phyloP scores from a whole-genome alignment of 2,888 invertebrate genomes.

The Aproaerema taeniolella region DNA sequence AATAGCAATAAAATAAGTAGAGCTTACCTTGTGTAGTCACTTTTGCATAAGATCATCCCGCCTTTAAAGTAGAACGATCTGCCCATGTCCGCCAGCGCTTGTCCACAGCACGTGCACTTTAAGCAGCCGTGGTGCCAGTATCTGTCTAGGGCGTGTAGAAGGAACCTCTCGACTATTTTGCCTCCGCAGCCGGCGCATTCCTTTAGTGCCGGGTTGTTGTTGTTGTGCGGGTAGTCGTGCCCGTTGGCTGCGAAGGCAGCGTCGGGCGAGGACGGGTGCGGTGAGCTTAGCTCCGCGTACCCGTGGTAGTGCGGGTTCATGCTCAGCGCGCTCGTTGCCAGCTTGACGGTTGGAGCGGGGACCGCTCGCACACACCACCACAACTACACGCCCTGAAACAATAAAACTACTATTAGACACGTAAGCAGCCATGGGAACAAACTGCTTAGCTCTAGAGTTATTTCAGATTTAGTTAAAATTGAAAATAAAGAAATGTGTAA shows the following conservation, averaged over 20 bases:
- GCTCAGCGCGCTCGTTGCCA: conserved; percentile 91
- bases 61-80: conserved; percentile 94
- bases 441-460: too few species aligned
- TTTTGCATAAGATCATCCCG: conserved; percentile 96
- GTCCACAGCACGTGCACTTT: conserved; percentile 94
- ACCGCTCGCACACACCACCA: conserved; percentile 69
- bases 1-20: not conserved
- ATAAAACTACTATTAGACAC: not conserved
- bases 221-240: conserved; percentile 79
- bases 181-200: conserved; percentile 95
- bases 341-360: conserved; percentile 84
- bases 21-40: conserved; percentile 93
- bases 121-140: conserved; percentile 98
- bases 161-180: conserved; percentile 93
- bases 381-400: conserved; percentile 73
- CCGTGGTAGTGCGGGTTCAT: conserved; percentile 95
- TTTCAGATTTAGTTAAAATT: too few species aligned
- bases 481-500: too few species aligned
- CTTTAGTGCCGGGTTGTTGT: conserved; percentile 80
- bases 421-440: not conserved
- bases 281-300: conserved; percentile 88
- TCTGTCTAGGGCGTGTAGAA: conserved; percentile 93
- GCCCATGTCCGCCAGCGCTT: conserved; percentile 93
- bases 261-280: conserved; percentile 86
- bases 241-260: conserved; percentile 81